A percentile compares a stretch with the other conserved stretches of the same genome.
phyloP scores from a whole-genome alignment of 2,113 vertebrate genomes.

The Pyxicephalus adspersus region DNA sequence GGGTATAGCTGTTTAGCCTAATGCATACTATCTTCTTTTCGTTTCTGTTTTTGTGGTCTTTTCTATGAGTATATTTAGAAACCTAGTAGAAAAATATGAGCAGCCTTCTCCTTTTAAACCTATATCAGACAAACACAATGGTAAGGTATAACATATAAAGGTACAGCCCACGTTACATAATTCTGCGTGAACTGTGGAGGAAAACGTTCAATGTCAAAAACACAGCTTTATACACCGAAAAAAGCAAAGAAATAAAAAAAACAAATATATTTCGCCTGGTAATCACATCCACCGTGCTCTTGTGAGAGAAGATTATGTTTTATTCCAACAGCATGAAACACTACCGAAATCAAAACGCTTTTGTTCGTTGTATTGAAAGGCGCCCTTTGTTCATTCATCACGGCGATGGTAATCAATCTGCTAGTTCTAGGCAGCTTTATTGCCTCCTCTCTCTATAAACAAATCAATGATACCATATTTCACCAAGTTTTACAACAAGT shows the following conservation, averaged over 20 bases:
- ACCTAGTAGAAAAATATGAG: too few relatives aligned
- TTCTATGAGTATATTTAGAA: too few relatives aligned
- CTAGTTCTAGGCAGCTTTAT: constrained; percentile 49
- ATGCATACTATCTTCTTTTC: too few relatives aligned
- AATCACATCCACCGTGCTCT: neutral
- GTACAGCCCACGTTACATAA: neutral
- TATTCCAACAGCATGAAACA: constrained; percentile 33
- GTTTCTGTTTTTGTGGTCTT: neutral
- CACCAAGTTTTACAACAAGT: constrained; percentile 37
- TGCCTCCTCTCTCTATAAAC: constrained; percentile 51
- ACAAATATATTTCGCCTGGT: neutral
- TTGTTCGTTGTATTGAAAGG: constrained; percentile 52
- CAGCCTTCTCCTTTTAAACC: too few relatives aligned
- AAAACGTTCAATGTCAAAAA: neutral
- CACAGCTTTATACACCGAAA: neutral
- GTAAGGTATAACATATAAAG: too few relatives aligned
- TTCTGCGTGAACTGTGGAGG: neutral
- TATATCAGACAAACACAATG: too few relatives aligned
- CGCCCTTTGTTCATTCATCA: constrained; percentile 57
- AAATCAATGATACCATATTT: constrained; percentile 61
- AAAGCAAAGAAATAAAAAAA: neutral
- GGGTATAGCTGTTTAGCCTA: too few relatives aligned
- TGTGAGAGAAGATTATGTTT: constrained; percentile 7
- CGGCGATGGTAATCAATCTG: constrained; percentile 58
- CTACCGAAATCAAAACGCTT: constrained; percentile 34